phyloP scores from a whole-genome alignment of 2,797 vertebrate genomes.

The Acropternis orthonyx region DNA sequence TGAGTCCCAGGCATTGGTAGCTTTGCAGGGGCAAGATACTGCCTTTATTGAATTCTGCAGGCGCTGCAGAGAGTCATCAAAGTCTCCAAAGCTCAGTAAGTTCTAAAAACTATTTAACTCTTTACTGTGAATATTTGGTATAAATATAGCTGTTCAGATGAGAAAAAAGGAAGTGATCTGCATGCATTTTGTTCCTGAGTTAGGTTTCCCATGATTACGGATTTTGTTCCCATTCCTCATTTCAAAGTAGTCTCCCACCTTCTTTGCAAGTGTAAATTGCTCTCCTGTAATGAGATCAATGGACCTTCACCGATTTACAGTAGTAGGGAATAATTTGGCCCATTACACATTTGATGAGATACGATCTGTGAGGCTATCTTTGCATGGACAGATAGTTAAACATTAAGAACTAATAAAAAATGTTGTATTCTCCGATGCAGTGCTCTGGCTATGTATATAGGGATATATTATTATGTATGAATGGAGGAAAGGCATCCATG shows the following conservation, averaged over 20 bases:
- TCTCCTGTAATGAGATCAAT: constrained; percentile 42
- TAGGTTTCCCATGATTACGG: not conserved
- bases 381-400: not conserved
- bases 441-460: not conserved
- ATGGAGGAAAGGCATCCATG: not conserved
- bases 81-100: not conserved
- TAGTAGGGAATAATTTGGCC: constrained; percentile 33
- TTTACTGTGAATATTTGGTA: not conserved
- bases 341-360: not conserved
- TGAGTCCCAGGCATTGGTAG: not conserved
- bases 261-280: constrained; percentile 2
- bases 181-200: not conserved
- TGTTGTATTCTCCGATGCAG: not conserved
- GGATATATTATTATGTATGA: accelerated
- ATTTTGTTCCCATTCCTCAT: not conserved
- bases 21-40: not conserved
- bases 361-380: not conserved
- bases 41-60: constrained; percentile 1
- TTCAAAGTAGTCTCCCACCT: not conserved
- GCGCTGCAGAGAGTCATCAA: not conserved
- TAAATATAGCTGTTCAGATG: not conserved
- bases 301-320: constrained; percentile 16
- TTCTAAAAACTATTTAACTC: not conserved
- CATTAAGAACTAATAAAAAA: not conserved
- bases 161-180: not conserved